phyloP scores from a whole-genome alignment of 2,113 vertebrate genomes.

The Neomonachus schauinslandi region DNA sequence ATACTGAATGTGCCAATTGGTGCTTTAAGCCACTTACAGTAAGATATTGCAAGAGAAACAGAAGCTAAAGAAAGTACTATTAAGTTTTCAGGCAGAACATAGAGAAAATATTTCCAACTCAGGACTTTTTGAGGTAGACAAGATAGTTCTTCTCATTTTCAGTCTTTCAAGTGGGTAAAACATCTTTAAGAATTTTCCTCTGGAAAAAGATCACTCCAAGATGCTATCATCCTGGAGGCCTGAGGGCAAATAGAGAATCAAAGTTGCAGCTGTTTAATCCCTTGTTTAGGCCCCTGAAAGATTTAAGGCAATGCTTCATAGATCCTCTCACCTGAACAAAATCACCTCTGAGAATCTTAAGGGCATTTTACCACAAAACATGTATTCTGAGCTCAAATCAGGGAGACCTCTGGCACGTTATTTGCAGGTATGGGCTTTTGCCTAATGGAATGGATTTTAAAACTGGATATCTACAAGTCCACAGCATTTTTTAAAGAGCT shows the following conservation, averaged over 20 bases:
- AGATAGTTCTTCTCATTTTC: not conserved
- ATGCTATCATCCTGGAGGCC: not conserved
- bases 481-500: not conserved
- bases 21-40: not conserved
- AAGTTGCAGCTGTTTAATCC: not conserved
- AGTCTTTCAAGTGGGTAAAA: constrained; percentile 3
- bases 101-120: not conserved
- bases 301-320: not conserved
- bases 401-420: not conserved
- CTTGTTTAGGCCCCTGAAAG: not conserved
- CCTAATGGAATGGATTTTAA: not conserved
- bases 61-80: not conserved
- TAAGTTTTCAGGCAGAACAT: not conserved
- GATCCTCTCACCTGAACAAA: not conserved
- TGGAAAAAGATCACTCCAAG: not conserved
- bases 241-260: not conserved
- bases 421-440: not conserved
- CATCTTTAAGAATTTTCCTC: not conserved
- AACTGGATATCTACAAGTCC: not conserved
- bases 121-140: not conserved
- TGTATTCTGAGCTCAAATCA: not conserved
- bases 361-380: not conserved
- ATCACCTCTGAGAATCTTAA: not conserved
- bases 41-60: not conserved
- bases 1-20: not conserved